Evolutionary conservation across 2,888 invertebrate genomes (phyloP), one percentile per base, ranked within the genome.

Genomic region (Andricus quercusramuli): DNA sequence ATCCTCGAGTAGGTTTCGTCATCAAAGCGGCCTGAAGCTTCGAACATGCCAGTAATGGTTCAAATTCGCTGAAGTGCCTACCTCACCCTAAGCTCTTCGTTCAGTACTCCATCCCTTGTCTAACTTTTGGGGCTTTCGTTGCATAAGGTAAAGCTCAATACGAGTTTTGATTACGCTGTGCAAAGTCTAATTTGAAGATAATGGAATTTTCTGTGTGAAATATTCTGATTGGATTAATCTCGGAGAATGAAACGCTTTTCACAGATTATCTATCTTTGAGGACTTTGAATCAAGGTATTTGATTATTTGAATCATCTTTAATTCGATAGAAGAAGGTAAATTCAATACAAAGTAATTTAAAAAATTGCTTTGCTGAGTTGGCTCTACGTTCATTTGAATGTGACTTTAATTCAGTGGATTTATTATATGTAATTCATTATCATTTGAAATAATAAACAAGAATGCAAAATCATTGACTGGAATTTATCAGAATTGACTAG

Each of bases 31-130:
- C 84, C 86, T 86, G 86, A 88, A 37, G 66, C 59, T 67, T 90
- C 90, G 90, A 90, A 90, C 89, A 88, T 86, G 87, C 87, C 85
- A 84, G 88, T 90, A 90, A 90, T 90, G 90, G 88, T 84, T 89
- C 86, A 89, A 87, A 87, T 87, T 87, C 84, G 85, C 85, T 87
- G 83, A 82, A 89, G 88, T 84, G 80, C 77, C 79, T 44, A 47
- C 25, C 25, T 74, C 74, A 64, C 20, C 22, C 66, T 20, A 56
- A 76, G 37, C 77, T 59, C 67, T 41, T 78, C 74, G 70, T 79
- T 83, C 41, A 59, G 67, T 78, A 44, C 80, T 68, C 59, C 51
- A 74, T 74, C 56, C 74, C 68, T 62, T 80, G 74, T 80, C 70
- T 78, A 80, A 77, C 77, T 83, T 82, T 80, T 79, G 67, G 44